Evolutionary conservation across 2,888 invertebrate genomes (phyloP).

Genomic region (Cabera pusaria): DNA sequence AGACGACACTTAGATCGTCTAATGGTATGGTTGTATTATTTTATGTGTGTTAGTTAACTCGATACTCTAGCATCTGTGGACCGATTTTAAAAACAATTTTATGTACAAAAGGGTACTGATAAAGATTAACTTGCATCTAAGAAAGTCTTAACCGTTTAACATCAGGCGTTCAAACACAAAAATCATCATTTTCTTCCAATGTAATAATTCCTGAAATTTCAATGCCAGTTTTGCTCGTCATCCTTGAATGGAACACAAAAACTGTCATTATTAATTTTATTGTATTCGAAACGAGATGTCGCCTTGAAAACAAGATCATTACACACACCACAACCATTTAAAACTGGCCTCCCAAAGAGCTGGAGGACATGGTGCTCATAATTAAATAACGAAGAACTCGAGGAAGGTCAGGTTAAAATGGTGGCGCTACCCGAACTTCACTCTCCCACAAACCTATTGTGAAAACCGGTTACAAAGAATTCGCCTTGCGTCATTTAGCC

Average conservation of each 20-base stretch:
- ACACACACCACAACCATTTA: slow-evolving; percentile 50
- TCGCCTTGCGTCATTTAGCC: slow-evolving; percentile 70
- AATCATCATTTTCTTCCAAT: too few species aligned
- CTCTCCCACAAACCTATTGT: slow-evolving; percentile 70
- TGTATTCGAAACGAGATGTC: slow-evolving; percentile 70
- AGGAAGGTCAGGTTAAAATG: slow-evolving; percentile 57
- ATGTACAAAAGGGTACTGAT: too few species aligned
- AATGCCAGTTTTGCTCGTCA: slow-evolving; percentile 46
- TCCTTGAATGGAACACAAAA: slow-evolving; percentile 74
- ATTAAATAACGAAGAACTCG: slow-evolving; percentile 35
- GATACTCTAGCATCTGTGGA: too few species aligned
- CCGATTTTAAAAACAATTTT: too few species aligned
- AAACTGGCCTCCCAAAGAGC: slow-evolving; percentile 45
- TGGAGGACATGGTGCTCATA: slow-evolving; percentile 30
- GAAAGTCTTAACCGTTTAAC: too few species aligned
- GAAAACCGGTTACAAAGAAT: slow-evolving; percentile 70
- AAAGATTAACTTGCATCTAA: too few species aligned
- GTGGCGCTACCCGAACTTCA: slow-evolving; percentile 66
- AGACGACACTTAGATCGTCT: too few species aligned
- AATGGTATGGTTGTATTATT: too few species aligned
- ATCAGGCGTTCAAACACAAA: too few species aligned
- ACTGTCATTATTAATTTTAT: slow-evolving; percentile 69
- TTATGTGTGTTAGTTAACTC: too few species aligned
- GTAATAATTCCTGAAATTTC: too few species aligned
- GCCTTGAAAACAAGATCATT: slow-evolving; percentile 69